Conservation (phyloP, 2,797 vertebrate species). For the Ciconia nigra region DNA sequence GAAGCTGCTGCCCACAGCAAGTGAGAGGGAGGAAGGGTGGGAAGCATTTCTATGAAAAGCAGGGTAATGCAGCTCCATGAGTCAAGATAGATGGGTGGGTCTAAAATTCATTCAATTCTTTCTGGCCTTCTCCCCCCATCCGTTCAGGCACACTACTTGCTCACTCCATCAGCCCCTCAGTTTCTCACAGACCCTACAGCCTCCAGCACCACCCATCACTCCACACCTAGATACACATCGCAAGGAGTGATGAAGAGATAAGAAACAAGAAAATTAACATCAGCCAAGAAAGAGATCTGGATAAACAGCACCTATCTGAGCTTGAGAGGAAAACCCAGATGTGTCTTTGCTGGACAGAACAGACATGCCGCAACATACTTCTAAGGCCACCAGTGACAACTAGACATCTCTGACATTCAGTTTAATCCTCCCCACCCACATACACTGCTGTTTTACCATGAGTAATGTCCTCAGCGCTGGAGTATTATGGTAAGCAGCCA, state of each 20-base stretch:
- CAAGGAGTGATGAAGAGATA: neutral
- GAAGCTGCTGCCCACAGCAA: neutral
- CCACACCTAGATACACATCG: neutral
- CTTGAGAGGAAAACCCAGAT: neutral
- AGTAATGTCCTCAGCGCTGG: neutral
- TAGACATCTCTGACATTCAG: neutral
- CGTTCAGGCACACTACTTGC: neutral
- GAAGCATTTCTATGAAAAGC: neutral
- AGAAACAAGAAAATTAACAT: neutral
- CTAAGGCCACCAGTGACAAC: neutral
- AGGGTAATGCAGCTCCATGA: neutral
- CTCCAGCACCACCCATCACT: neutral
- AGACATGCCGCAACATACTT: neutral
- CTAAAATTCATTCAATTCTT: neutral
- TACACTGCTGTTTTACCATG: constrained; percentile 6
- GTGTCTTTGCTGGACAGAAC: neutral
- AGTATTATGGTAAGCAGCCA: neutral
- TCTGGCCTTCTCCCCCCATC: neutral
- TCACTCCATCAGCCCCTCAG: neutral
- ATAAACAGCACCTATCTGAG: neutral
- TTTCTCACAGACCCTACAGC: neutral
- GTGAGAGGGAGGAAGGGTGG: neutral
- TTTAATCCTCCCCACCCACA: constrained; percentile 34
- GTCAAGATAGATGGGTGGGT: neutral
- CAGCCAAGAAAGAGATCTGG: neutral